Evolutionary conservation across 2,888 invertebrate genomes (phyloP), one percentile per base, ranked within the genome.

Genomic region (Graphium colonna): DNA sequence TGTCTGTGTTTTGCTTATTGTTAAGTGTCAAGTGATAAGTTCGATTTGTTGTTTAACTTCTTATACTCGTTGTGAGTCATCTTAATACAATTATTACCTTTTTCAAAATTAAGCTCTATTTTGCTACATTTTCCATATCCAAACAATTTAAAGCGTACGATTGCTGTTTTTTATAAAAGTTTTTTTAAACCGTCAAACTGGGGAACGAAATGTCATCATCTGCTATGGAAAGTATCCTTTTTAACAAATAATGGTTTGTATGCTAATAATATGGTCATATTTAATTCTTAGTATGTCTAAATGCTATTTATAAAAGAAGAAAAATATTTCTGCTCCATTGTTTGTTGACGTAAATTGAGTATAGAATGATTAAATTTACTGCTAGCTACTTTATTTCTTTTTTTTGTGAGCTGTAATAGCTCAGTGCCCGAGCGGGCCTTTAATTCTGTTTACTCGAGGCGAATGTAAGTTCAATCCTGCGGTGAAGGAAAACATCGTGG

Each of bases 171-270:
- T 71, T 56, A 60, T 56, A 61, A 68, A 60, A 63, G 65, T 69
- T 67, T 61, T 57, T 59, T 56, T 57, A 82, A 79, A 59, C 75
- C 75, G 71, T 78, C 92, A 93, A 92, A 89, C 93, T 95, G 95
- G 95, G 95, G 79, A 95, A 95, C 92, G 95, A 95, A 91, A 95
- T 95, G 95, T 95, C 95, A 74, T 93, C 94, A 66, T 93, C 95
- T 64, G 94, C 94, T 70, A 96, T 96, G 96, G 96, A 96, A 91
- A 96, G 96, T 96, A 95, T 95, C 95, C 95, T 95, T 95, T 93
- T 85, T 58, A 48, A 31, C 10, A 36, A 18, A 15, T 15, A 17
- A 7, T 46, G 16, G 4, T 40, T 7, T 10, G 12, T 7, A 15
- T 16, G 3, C 7, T 40, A 15, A 40, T 9, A 40, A 17, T 40